Base-by-base conservation (phyloP, 2,797 vertebrate species). In the Crocodylus rhombifer region DNA sequence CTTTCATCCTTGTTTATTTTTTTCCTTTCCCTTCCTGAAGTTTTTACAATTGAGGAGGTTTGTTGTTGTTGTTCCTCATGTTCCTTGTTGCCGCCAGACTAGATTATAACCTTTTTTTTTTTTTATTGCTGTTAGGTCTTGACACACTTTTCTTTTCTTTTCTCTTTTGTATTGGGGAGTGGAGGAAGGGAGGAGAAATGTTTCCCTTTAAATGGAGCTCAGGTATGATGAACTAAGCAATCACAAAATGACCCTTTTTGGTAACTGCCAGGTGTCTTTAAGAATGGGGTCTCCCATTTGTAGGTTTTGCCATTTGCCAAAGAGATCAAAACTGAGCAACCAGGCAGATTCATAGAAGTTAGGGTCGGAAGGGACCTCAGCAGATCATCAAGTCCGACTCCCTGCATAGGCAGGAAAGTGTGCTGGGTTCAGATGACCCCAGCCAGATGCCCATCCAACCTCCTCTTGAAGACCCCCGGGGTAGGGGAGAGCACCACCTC, bases 1-100 rank as follows among this genome's bases (percentile, higher is more conserved):
- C 98, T 98, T 98, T 98, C 98, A 98, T 98, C 98, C 95, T 95
- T 97, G 97, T 98, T 98, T 98, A 95, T 96, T 95, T 94, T 94
- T 94, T 79, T 74, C 60, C 28, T 90, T 81, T 86, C 73, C 75
- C 96, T 95, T 94, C 92, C 85, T 88, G 94, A 89, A 91, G 88
- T 91, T 95, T 96, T 96, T 89, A 42, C 30, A 4, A 71, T 80
- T 23, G 14, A 84, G 90, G 67, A 36, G 42, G 80, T 75, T 62
- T 86, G 33, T 83, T 92, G 84, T 88, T 92, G 81, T 65, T 90
- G 55, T 87, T 96, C 75, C 60, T 95, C 14, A 0, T 33, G 84
- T 56, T 94, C 75, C 84, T 80, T 75, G 81, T 87, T 67, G 67
- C 87, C 89, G 74, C n/a, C 82, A 28, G 92, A 77, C 67, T 82